phyloP scores from a whole-genome alignment of 2,113 vertebrate species.

The Danionella cerebrum region DNA sequence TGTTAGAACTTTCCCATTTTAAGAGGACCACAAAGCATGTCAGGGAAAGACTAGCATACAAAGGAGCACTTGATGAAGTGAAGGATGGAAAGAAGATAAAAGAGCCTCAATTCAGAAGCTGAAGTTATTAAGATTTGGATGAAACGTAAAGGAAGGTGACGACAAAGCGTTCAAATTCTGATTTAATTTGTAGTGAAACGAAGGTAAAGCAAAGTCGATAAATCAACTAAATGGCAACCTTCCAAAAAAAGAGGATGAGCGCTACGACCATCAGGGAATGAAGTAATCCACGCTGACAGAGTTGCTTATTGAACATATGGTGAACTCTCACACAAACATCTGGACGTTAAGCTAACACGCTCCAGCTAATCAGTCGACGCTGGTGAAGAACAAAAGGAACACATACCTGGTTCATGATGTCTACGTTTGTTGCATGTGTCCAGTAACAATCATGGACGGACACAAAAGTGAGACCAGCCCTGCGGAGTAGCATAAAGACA shows the following conservation, averaged over 20 bases:
- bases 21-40: neutral
- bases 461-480: slow-evolving; percentile 83
- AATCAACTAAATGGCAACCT: neutral
- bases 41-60: neutral
- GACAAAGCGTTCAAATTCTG: neutral
- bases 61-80: neutral
- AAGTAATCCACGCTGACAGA: neutral
- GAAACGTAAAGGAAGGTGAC: neutral
- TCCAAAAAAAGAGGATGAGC: neutral
- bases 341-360: neutral
- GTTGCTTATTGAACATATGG: slow-evolving; percentile 19
- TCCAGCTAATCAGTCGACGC: neutral
- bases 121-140: neutral
- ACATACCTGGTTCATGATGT: slow-evolving; percentile 87
- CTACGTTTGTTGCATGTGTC: slow-evolving; percentile 84
- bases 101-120: neutral
- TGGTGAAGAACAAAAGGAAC: neutral
- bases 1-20: neutral
- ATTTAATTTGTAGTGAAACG: too few relatives aligned
- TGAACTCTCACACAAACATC: slow-evolving; percentile 16
- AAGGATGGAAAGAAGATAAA: neutral
- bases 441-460: slow-evolving; percentile 97
- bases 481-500: slow-evolving; percentile 40
- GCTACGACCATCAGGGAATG: neutral
- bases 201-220: too few relatives aligned